Conservation (phyloP, 2,113 vertebrate genomes). For the Pseudorhombus dupliciocellatus region DNA sequence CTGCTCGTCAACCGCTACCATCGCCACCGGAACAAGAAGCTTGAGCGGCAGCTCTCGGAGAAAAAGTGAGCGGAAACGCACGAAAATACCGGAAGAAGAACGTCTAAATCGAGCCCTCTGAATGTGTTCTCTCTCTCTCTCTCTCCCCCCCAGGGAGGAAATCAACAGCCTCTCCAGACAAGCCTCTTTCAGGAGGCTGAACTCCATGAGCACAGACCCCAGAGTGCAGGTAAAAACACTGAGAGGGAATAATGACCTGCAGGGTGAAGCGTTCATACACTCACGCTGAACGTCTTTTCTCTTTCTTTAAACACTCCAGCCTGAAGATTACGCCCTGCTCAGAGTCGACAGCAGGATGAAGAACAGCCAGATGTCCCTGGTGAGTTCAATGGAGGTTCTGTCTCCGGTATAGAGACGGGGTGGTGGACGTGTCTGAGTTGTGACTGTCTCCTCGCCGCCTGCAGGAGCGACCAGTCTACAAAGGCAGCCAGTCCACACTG, state of each 20-base stretch:
- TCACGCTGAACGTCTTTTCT: not conserved
- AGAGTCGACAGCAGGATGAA: slow-evolving; percentile 81
- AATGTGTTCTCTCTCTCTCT: not conserved
- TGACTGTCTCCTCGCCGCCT: not conserved
- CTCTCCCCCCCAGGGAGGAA: slow-evolving; percentile 86
- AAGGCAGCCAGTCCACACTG: slow-evolving; percentile 84
- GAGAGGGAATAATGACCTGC: slow-evolving; percentile 24
- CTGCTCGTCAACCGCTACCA: slow-evolving; percentile 87
- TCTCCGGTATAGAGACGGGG: too few species aligned
- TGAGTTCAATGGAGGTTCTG: slow-evolving; percentile 78
- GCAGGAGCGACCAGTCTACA: slow-evolving; percentile 65
- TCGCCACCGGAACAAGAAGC: slow-evolving; percentile 81
- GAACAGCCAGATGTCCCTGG: slow-evolving; percentile 87
- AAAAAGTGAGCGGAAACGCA: slow-evolving; percentile 82
- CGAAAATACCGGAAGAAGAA: not conserved
- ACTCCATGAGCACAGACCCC: slow-evolving; percentile 85
- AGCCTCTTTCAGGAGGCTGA: slow-evolving; percentile 86
- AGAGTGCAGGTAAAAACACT: slow-evolving; percentile 79
- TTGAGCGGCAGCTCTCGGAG: slow-evolving; percentile 84
- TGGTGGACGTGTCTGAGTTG: not conserved
- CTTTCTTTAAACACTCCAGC: slow-evolving; percentile 58
- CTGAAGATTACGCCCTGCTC: slow-evolving; percentile 79
- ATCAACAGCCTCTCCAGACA: slow-evolving; percentile 87
- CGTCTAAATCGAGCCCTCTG: too few species aligned
- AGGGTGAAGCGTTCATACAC: not conserved